phyloP scores from a whole-genome alignment of 2,797 vertebrate species.

The Peromyscus eremicus region DNA sequence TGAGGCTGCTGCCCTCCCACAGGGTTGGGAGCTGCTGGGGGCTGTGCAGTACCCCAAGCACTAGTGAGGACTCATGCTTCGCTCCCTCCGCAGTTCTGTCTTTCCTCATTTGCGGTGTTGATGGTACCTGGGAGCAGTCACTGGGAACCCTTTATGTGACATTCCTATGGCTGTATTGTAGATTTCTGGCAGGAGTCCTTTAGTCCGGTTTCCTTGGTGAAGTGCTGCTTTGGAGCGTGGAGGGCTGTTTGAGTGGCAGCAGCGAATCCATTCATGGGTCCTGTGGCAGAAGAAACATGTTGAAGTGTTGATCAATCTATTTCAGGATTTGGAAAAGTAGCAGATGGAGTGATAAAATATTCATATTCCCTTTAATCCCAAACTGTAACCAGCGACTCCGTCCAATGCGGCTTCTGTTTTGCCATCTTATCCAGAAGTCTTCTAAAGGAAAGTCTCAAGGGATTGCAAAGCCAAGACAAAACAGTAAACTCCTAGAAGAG shows the following conservation, averaged over 20 bases:
- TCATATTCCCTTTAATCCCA: slow-evolving; percentile 17
- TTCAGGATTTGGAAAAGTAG: neutral
- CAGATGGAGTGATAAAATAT: slow-evolving; percentile 50
- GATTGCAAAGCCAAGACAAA: neutral
- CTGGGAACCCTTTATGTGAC: neutral
- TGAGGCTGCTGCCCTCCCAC: neutral
- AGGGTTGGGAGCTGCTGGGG: neutral
- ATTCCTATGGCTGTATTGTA: neutral
- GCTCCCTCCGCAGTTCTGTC: neutral
- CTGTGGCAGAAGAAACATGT: neutral
- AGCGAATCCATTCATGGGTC: neutral
- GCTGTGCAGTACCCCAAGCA: neutral
- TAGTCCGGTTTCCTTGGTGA: neutral
- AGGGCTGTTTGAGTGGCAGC: neutral
- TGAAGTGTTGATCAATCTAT: slow-evolving; percentile 1
- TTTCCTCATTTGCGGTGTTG: neutral
- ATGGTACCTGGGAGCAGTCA: neutral
- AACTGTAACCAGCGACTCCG: neutral
- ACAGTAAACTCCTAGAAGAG: neutral
- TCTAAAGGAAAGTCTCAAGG: neutral
- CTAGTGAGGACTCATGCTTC: neutral
- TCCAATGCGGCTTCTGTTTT: neutral
- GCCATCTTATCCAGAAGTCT: neutral
- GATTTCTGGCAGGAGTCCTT: neutral
- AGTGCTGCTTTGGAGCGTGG: neutral